Evolutionary conservation across 2,113 vertebrate genomes (phyloP).

Genomic region (Perca schrenkii): DNA sequence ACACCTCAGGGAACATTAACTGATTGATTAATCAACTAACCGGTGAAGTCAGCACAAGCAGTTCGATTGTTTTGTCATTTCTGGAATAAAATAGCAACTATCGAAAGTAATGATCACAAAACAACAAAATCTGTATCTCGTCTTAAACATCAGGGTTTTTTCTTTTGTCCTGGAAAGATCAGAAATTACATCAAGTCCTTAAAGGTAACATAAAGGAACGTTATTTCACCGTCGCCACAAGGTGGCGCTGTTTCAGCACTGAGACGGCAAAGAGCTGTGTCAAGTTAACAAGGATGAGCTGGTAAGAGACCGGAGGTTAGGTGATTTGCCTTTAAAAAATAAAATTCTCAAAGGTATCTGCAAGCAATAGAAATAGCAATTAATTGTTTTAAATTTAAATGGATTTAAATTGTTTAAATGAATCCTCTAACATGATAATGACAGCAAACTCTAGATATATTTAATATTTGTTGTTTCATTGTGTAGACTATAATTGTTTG

Average conservation of each 20-base stretch:
- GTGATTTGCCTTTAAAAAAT: neutral
- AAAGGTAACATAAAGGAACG: neutral
- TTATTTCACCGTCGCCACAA: neutral
- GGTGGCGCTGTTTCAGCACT: conserved; percentile 35
- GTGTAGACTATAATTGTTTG: neutral
- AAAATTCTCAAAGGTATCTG: neutral
- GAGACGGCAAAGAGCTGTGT: neutral
- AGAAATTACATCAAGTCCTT: neutral
- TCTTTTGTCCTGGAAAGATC: neutral
- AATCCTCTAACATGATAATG: neutral
- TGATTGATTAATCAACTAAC: neutral
- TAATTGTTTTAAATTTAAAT: neutral
- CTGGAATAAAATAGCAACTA: neutral
- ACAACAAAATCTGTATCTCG: no score
- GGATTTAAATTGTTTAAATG: neutral
- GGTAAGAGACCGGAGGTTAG: accelerated
- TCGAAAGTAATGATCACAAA: neutral
- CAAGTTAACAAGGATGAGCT: neutral
- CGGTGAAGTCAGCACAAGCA: neutral
- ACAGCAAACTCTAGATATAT: neutral
- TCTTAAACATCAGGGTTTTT: neutral
- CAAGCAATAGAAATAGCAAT: no score
- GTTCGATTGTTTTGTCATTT: neutral
- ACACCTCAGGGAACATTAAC: no score
- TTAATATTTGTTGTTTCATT: neutral